Conservation (phyloP, 2,888 invertebrate species). For the Pandemis corylana region DNA sequence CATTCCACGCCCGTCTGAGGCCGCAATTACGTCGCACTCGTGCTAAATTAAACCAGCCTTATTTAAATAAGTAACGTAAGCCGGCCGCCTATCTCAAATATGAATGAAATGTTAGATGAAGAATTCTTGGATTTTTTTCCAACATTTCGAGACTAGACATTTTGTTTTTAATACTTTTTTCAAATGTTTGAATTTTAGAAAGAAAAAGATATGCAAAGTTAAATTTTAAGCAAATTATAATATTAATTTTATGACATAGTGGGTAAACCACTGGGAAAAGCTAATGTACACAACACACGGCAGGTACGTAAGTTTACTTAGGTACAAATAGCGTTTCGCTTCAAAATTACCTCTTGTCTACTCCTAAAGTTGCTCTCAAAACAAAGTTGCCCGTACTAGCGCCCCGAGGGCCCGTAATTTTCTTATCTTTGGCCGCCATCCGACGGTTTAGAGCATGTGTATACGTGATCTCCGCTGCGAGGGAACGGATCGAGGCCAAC, state of each 20-base stretch:
- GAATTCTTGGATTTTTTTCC: background rate
- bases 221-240: constrained; percentile 3
- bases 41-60: constrained; percentile 26
- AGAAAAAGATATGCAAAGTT: background rate
- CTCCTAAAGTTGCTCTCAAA: constrained; percentile 36
- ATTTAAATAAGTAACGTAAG: constrained; percentile 31
- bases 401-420: constrained; percentile 44
- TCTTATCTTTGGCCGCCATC: constrained; percentile 45
- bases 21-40: constrained; percentile 28
- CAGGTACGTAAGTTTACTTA: constrained; percentile 21
- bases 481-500: constrained; percentile 39
- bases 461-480: constrained; percentile 44
- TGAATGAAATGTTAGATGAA: constrained; percentile 10
- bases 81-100: background rate
- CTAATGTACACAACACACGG: constrained; percentile 8
- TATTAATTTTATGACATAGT: constrained; percentile 6
- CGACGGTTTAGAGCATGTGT: constrained; percentile 44
- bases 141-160: no score
- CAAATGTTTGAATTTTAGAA: no score
- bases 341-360: constrained; percentile 31
- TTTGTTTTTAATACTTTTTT: no score
- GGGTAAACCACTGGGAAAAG: constrained; percentile 5
- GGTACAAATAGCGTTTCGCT: constrained; percentile 20
- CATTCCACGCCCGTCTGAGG: constrained; percentile 9
- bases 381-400: constrained; percentile 42